These are phyloP conservation scores for Malurus cyaneus DNA, from an alignment of 2,113 vertebrate genomes.

Conservation along the genomic window DNA sequence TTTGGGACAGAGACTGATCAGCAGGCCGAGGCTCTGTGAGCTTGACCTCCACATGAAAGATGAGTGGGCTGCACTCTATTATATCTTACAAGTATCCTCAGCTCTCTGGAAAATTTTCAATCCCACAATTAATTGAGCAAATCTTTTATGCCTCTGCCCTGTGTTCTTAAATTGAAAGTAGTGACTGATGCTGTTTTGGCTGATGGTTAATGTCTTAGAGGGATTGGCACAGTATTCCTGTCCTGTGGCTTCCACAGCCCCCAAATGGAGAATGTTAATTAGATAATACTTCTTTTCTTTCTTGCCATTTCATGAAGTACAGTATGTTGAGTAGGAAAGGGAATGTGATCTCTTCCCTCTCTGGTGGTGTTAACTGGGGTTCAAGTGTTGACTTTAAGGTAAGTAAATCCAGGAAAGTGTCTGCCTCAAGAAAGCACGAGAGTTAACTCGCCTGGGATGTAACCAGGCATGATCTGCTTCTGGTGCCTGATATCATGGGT, in stretches of 20 bases:
- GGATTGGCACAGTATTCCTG: not conserved
- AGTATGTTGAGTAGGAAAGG: not conserved
- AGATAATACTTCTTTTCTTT: not conserved
- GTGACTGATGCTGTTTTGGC: not conserved
- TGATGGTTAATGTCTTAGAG: not conserved
- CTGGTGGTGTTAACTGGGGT: not conserved
- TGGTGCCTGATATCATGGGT: not conserved
- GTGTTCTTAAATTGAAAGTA: not conserved
- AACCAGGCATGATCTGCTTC: not conserved
- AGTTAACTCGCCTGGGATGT: not conserved
- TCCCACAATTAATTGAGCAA: not conserved
- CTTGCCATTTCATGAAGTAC: not conserved
- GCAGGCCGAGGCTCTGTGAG: not conserved
- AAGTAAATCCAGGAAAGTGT: not conserved
- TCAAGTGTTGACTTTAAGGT: not conserved
- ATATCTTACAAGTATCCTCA: not conserved
- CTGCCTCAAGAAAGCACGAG: not conserved
- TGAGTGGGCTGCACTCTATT: not conserved
- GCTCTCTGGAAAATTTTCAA: slow-evolving; percentile 32
- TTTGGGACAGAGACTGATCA: not conserved
- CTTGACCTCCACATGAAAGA: not conserved
- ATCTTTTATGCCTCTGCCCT: not conserved
- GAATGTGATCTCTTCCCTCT: not conserved
- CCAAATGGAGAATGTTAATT: not conserved
- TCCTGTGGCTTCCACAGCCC: not conserved